Evolutionary conservation across 2,888 invertebrate species (phyloP), one percentile per base, ranked within the genome.

Genomic region (Brachyptera risi): DNA sequence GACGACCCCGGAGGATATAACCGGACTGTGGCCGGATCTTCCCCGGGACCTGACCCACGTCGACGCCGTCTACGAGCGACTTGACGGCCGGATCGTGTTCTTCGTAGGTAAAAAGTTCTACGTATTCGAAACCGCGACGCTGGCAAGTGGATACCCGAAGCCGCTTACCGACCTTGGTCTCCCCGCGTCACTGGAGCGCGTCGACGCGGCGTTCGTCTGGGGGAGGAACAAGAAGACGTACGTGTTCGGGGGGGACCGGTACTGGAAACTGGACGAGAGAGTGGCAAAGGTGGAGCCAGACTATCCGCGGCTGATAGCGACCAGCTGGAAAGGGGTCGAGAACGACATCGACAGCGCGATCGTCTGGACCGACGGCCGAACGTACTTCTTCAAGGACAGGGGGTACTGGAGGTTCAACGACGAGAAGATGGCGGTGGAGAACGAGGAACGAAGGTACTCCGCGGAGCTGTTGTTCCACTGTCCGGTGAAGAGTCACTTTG

Each of bases 341-440:
- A 75, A 78, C 37, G 80, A 86, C 47, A 78, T 92, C n/a, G 86
- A 89, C 72, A 85, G 88, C n/a, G 90, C 87, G 3, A 78, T 87
- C 60, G 80, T 85, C 26, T 86, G 87, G 82, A 80, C 80, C 70
- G 86, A 84, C 74, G 86, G 88, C 87, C 75, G 81, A 67, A 90
- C 89, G 0, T 89, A 84, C 71, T 90, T 91, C 77, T 89, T 91
- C 77, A 85, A 86, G 74, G 85, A 82, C 1, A 82, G 84, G 4
- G 76, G 83, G 1, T 89, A 83, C 74, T 90, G 88, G 87, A 81
- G 84, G 63, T 89, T 89, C 73, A 85, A 90, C 73, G 86, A 88
- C 73, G 66, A 71, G 44, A 73, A 77, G 67, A 76, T 87, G 5
- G 78, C 76, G 5, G 81, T 81, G 0, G 83, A 84, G 67, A 76